Evolutionary conservation across 2,797 vertebrate species (phyloP).

Genomic region (Sparidentex hasta): DNA sequence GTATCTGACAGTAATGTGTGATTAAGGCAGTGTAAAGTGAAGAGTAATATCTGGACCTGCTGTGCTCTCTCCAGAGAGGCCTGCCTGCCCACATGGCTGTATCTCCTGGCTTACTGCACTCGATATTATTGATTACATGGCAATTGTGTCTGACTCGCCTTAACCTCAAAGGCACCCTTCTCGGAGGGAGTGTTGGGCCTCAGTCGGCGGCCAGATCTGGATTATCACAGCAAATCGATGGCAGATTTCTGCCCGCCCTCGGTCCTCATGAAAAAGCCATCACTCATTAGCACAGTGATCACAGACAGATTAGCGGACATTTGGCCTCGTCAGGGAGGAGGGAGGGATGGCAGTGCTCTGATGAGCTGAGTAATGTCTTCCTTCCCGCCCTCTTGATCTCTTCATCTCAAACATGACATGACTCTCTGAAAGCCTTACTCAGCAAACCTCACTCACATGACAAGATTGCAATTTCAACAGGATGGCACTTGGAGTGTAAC

Average conservation of each 20-base stretch:
- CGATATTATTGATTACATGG: conserved; percentile 82
- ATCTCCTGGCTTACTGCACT: conserved; percentile 64
- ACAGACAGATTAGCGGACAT: conserved; percentile 75
- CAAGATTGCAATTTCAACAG: conserved; percentile 32
- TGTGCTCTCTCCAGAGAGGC: conserved; percentile 47
- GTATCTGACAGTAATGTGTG: conserved; percentile 70
- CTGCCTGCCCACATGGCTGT: conserved; percentile 50
- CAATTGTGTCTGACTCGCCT: conserved; percentile 82
- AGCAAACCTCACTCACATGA: conserved; percentile 62
- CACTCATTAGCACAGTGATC: conserved; percentile 76
- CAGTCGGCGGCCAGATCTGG: conserved; percentile 67
- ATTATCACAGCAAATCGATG: conserved; percentile 78
- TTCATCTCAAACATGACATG: conserved; percentile 69
- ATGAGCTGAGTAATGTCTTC: conserved; percentile 77
- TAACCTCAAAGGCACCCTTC: conserved; percentile 71
- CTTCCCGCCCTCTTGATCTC: conserved; percentile 66
- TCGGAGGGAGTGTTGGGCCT: conserved; percentile 45
- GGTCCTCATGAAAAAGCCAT: conserved; percentile 71
- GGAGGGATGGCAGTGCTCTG: conserved; percentile 53
- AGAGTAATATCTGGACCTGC: conserved; percentile 64
- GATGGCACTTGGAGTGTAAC: conserved; percentile 42
- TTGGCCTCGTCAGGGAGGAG: conserved; percentile 57
- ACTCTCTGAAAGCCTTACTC: conserved; percentile 67
- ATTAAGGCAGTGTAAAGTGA: conserved; percentile 70
- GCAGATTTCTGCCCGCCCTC: conserved; percentile 51